Evolutionary conservation across 2,888 invertebrate species (phyloP), one percentile per base, ranked within the genome.

Genomic region (Lasioglossum vierecki): DNA sequence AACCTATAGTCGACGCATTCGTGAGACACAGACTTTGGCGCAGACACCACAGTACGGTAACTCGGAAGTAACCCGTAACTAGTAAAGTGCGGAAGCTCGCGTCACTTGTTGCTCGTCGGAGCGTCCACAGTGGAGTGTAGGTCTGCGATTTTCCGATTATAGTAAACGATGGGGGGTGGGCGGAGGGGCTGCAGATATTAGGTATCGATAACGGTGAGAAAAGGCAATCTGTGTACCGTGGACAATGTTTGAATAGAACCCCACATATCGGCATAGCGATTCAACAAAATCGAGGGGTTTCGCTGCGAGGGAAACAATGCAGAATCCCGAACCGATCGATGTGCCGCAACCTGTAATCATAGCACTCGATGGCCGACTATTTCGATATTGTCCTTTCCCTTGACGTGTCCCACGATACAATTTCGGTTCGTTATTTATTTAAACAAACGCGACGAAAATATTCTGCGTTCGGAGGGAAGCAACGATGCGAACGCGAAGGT

Each of bases 81-180:
- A 30, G 30, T 18, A 44, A 6, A 6, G 13, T 35, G 30, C 13
- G 30, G 66, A 13, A 9, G 11, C 22, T 60, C 26, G n/a, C 30
- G 39, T 60, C 49, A 84, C 83, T 84, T 84, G 82, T 84, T 82
- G 82, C 82, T 13, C 77, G 60, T 8, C 41, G 46, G 35, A 26
- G 13, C n/a, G 49, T 35, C 15, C 30, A 70, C 9, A 71, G 46
- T 39, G 78, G 66, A 83, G 44, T 79, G 44, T 6, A 9, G 53
- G 46, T 18, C 5, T 15, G 18, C 49, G 68, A 53, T 26, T 35
- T 66, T n/a, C 41, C 39, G 68, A n/a, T 68, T 49, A 26, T 13
- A 44, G 35, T 60, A n/a, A 74, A 49, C 41, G 57, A 74, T 11
- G 22, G 13, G 15, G 57, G 22, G 44, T 0, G 35, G 53, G 44